A percentile compares a stretch with the other conserved stretches of the same genome.
These are phyloP conservation scores for Ataeniobius toweri DNA, from an alignment of 2,797 vertebrate species.

Conservation along the genomic window DNA sequence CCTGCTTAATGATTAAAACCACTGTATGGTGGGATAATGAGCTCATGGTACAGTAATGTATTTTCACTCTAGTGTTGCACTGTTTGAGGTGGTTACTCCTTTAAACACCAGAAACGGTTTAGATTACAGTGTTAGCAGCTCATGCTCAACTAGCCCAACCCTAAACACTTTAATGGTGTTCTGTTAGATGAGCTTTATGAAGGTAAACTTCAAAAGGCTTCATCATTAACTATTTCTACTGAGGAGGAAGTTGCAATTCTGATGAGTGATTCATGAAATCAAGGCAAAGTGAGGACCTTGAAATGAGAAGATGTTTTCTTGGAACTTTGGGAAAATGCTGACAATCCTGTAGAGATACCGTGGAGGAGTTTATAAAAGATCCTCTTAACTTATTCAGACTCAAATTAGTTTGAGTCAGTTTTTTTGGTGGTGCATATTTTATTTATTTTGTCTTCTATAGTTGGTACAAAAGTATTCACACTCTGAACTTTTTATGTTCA, in stretches of 20 bases:
- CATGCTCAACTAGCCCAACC: background rate
- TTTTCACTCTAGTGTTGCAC: background rate
- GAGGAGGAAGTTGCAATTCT: conserved; percentile 63
- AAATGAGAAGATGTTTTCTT: background rate
- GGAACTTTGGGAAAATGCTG: too few species aligned
- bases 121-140: conserved; percentile 1
- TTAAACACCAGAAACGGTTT: conserved; percentile 1
- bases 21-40: background rate
- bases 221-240: conserved; percentile 73
- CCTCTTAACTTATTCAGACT: conserved; percentile 47
- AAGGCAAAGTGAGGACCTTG: conserved; percentile 41
- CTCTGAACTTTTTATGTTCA: background rate
- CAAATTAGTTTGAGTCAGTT: conserved; percentile 28
- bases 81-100: background rate
- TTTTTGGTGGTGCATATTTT: conserved; percentile 44
- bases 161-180: conserved; percentile 14
- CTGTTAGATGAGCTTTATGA: conserved; percentile 23
- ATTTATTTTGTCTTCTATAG: conserved; percentile 29
- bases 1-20: background rate
- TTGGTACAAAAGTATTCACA: background rate
- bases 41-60: background rate
- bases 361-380: conserved; percentile 37
- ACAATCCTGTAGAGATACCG: too few species aligned
- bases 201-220: conserved; percentile 52
- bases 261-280: conserved; percentile 46